Conservation (phyloP, 2,113 vertebrate species). For the Micronycteris hirsuta region DNA sequence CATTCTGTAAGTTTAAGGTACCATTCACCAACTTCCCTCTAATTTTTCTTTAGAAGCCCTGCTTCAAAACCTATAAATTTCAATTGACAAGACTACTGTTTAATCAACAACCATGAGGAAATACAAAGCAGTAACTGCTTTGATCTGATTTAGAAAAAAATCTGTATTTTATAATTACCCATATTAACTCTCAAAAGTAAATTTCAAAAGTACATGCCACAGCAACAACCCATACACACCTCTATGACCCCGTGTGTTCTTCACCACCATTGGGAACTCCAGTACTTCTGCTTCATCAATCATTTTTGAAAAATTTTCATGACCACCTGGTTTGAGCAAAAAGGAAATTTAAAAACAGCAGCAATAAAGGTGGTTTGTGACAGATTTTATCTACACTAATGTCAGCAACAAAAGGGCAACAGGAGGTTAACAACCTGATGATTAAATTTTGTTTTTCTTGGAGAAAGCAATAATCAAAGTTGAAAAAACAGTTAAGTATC, state of each 20-base stretch:
- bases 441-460: neutral
- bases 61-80: neutral
- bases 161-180: neutral
- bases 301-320: constrained; percentile 90
- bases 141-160: neutral
- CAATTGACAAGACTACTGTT: neutral
- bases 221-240: constrained; percentile 77
- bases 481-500: neutral
- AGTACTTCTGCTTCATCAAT: constrained; percentile 88
- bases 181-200: neutral
- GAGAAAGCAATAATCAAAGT: neutral
- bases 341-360: constrained; percentile 58
- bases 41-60: neutral
- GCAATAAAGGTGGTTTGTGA: neutral
- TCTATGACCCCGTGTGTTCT: constrained; percentile 87
- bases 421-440: neutral
- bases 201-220: neutral
- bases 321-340: constrained; percentile 81
- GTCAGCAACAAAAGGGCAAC: neutral
- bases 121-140: neutral
- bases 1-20: neutral
- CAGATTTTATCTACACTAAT: neutral
- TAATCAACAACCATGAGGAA: neutral
- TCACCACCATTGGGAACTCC: constrained; percentile 89
- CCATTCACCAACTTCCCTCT: neutral